Evolutionary conservation across 2,113 vertebrate species (phyloP).

Genomic region (Sebastes schlegelii): DNA sequence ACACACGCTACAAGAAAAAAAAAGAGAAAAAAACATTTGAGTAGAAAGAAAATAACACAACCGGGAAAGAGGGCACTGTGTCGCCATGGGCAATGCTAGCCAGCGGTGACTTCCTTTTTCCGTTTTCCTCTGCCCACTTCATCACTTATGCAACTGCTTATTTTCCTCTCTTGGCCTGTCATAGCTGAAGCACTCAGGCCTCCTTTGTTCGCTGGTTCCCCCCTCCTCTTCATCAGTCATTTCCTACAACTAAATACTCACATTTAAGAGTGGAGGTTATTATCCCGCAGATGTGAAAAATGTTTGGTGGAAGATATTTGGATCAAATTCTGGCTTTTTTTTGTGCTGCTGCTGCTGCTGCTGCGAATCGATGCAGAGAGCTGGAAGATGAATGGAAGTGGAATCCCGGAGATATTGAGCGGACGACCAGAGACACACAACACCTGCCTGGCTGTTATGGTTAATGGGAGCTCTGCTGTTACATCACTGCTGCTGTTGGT

Average conservation of each 20-base stretch:
- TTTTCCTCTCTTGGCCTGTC: conserved; percentile 61
- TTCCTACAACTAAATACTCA: conserved; percentile 20
- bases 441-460: conserved; percentile 57
- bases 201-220: conserved; percentile 49
- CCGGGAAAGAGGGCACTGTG: conserved; percentile 76
- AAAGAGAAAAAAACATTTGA: conserved; percentile 18
- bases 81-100: conserved; percentile 58
- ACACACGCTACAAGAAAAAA: conserved; percentile 15
- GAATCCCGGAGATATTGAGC: conserved; percentile 41
- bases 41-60: conserved; percentile 58
- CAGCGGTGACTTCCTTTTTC: conserved; percentile 78
- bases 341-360: background rate
- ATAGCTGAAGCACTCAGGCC: conserved; percentile 42
- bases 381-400: conserved; percentile 35
- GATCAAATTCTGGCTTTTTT: background rate
- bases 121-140: conserved; percentile 73
- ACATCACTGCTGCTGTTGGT: conserved; percentile 71
- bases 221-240: conserved; percentile 17
- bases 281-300: background rate
- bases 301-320: background rate
- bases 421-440: conserved; percentile 33
- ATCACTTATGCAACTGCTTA: conserved; percentile 72
- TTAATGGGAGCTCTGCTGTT: conserved; percentile 68
- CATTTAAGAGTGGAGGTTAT: background rate
- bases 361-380: background rate